These are phyloP conservation scores for Brachypalpus laphriformis DNA, from an alignment of 2,888 invertebrate species.

Conservation along the genomic window DNA sequence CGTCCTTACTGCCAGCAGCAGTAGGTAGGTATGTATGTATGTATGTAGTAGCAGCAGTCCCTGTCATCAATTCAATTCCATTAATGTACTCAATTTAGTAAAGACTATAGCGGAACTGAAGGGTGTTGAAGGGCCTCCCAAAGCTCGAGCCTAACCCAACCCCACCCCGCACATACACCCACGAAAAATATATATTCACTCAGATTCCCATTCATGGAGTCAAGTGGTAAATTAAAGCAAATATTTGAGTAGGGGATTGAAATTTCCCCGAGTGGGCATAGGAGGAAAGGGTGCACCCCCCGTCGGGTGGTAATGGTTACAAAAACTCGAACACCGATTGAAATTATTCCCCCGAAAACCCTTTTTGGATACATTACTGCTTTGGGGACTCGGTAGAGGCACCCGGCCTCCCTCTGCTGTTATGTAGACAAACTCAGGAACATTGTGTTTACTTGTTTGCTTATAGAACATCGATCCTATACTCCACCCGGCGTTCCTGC, in stretches of 20 bases:
- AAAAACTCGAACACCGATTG: conserved; percentile 39
- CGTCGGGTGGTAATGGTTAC: no score
- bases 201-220: conserved; percentile 43
- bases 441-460: conserved; percentile 51
- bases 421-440: conserved; percentile 11
- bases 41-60: not conserved
- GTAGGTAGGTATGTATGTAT: no score
- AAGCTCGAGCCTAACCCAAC: not conserved
- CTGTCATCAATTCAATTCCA: conserved; percentile 60
- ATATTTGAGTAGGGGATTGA: conserved; percentile 50
- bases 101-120: conserved; percentile 42
- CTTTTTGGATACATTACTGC: not conserved
- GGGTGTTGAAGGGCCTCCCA: conserved; percentile 13
- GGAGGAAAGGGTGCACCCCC: not conserved
- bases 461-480: conserved; percentile 38
- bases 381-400: not conserved
- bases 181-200: conserved; percentile 19
- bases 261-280: not conserved
- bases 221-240: conserved; percentile 63
- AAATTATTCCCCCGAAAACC: conserved; percentile 38
- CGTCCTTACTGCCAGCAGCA: not conserved
- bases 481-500: not conserved
- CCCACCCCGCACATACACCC: not conserved
- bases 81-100: conserved; percentile 57
- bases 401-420: not conserved